These are phyloP conservation scores for Mellivora capensis DNA, from an alignment of 2,113 vertebrate genomes.

Conservation along the genomic window DNA sequence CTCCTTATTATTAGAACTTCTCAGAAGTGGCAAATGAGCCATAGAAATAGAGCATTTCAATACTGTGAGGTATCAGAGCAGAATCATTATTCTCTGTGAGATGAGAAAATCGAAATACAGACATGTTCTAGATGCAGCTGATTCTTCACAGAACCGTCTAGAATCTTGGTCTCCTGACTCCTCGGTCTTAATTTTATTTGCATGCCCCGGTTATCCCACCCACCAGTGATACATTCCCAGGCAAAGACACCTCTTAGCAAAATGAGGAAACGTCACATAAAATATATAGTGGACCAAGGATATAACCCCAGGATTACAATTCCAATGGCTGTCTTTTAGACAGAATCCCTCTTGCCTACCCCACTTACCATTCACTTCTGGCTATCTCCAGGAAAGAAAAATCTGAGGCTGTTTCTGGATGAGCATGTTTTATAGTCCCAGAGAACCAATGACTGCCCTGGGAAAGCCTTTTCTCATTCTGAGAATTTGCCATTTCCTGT, in stretches of 20 bases:
- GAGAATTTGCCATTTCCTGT: conserved; percentile 84
- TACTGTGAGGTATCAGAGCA: neutral
- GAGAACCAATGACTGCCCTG: conserved; percentile 74
- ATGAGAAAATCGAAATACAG: neutral
- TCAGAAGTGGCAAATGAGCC: neutral
- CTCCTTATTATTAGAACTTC: neutral
- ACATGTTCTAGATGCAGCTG: neutral
- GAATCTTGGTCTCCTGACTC: neutral
- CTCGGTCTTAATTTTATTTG: neutral
- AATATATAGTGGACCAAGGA: neutral
- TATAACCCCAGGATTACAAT: neutral
- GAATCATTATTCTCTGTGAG: neutral
- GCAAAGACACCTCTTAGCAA: neutral
- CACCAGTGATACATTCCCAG: neutral
- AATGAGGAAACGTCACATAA: neutral
- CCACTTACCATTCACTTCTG: conserved; percentile 80
- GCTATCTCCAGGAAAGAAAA: conserved; percentile 49
- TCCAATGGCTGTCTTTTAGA: neutral
- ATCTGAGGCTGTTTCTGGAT: conserved; percentile 81
- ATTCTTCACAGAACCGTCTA: neutral
- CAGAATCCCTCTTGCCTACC: neutral
- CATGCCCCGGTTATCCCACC: neutral
- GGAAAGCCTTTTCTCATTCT: conserved; percentile 82
- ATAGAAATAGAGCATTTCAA: neutral
- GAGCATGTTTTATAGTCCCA: conserved; percentile 80